A percentile compares a stretch with the other conserved stretches of the same genome.
phyloP scores from a whole-genome alignment of 2,797 vertebrate species.

The Pseudochromis fuscus region DNA sequence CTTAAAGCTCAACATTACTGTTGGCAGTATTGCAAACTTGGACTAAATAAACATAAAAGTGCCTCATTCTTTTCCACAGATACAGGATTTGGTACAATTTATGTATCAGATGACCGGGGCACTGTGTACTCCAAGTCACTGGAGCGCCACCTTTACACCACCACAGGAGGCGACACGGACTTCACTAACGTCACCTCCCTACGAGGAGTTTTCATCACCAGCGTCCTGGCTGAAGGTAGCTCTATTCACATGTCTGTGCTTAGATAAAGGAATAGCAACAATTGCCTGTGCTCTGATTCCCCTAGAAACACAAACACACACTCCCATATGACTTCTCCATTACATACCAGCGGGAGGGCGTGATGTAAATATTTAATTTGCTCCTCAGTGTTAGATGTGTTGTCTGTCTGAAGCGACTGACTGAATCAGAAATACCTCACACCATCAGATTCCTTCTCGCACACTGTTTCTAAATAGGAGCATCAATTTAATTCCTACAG shows the following conservation, averaged over 20 bases:
- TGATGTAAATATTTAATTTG: slow-evolving; percentile 77
- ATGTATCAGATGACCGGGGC: slow-evolving; percentile 93
- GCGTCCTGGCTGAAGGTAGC: slow-evolving; percentile 90
- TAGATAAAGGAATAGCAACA: slow-evolving; percentile 36
- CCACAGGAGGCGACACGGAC: slow-evolving; percentile 92
- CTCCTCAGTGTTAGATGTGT: slow-evolving; percentile 59
- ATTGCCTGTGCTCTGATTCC: slow-evolving; percentile 44
- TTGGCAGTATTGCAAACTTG: background rate
- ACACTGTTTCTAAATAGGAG: background rate
- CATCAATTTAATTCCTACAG: background rate
- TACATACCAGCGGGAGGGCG: slow-evolving; percentile 52
- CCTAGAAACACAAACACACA: slow-evolving; percentile 41
- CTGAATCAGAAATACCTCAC: slow-evolving; percentile 47
- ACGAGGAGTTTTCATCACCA: slow-evolving; percentile 93
- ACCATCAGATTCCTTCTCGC: slow-evolving; percentile 16
- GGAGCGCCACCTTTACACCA: slow-evolving; percentile 93
- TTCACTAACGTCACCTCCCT: slow-evolving; percentile 97
- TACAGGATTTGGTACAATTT: slow-evolving; percentile 92
- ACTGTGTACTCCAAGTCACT: slow-evolving; percentile 95
- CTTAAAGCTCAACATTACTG: background rate
- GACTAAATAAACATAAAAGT: background rate
- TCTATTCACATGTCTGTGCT: slow-evolving; percentile 6
- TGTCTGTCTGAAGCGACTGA: slow-evolving; percentile 40
- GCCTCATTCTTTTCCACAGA: slow-evolving; percentile 78
- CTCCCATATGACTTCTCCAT: slow-evolving; percentile 49